Base-by-base conservation (phyloP, 2,888 invertebrate genomes). In the Oithona nana region DNA sequence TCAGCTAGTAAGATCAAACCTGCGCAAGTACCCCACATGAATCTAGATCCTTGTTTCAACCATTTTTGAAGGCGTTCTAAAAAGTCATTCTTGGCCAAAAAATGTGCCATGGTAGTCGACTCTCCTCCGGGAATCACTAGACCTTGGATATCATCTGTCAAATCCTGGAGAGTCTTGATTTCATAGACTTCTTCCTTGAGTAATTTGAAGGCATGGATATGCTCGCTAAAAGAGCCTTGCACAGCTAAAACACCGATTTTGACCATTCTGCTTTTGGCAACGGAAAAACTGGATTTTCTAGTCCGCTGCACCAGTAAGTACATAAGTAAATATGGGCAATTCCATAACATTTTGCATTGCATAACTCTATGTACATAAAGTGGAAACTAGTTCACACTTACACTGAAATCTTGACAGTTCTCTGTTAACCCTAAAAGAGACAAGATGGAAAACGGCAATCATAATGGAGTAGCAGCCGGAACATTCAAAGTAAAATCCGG, bases 11-110 rank as follows among this genome's bases (percentile, higher is more conserved):
- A 16, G 22, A 57, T 57, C 13, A 57, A 22, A 22, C 57, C 57
- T 26, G 48, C 48, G 20, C 57, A 57, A n/a, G 57, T 57, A 20
- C 57, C 57, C 57, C 57, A 57, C 31, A 31, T 31, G 13, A 57
- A 20, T 2, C n/a, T 20, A n/a, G 30, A n/a, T 11, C 22, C 39
- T 16, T n/a, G 22, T 22, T 31, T 30, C 39, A 57, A 24, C 57
- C 57, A 57, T 30, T 6, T 20, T 31, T 30, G 30, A 16, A 57
- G n/a, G 11, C 31, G 30, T 20, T 20, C 20, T 11, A 57, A 57
- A 57, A 57, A 57, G 8, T 29, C 57, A 8, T 57, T 22, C 11
- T 57, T 20, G 6, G n/a, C 26, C 30, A 57, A 31, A 31, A 57
- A 57, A 11, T 24, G 20, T 13, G 20, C 28, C 30, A 57, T 20